phyloP scores from a whole-genome alignment of 2,797 vertebrate species.

The Knipowitschia caucasica region DNA sequence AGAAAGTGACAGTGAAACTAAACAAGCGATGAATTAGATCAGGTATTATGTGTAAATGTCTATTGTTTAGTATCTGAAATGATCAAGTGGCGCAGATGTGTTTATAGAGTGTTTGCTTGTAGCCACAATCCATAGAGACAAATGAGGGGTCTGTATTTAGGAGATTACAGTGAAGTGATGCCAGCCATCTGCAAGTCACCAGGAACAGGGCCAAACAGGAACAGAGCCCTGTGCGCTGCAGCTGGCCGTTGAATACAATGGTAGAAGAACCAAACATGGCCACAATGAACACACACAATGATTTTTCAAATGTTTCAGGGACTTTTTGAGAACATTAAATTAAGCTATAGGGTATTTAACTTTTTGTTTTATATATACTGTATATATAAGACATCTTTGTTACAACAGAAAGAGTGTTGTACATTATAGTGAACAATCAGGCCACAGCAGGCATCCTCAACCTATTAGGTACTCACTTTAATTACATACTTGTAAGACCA shows the following conservation, averaged over 20 bases:
- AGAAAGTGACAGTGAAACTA: neutral
- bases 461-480: no score
- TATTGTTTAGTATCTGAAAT: neutral
- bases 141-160: neutral
- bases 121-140: neutral
- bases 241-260: neutral
- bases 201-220: neutral
- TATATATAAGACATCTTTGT: no score
- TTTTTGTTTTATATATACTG: no score
- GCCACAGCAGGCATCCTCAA: no score
- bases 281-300: neutral
- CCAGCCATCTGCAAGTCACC: no score
- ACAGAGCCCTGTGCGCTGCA: neutral
- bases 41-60: neutral
- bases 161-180: neutral
- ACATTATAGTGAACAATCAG: no score
- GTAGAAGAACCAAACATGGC: neutral
- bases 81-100: neutral
- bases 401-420: no score
- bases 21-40: neutral
- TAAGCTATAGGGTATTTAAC: no score
- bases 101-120: conserved; percentile 7
- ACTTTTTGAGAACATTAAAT: neutral
- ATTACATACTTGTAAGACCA: no score
- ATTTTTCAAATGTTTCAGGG: neutral